Base-by-base conservation (phyloP, 2,113 vertebrate genomes). In the Oenanthe melanoleuca region DNA sequence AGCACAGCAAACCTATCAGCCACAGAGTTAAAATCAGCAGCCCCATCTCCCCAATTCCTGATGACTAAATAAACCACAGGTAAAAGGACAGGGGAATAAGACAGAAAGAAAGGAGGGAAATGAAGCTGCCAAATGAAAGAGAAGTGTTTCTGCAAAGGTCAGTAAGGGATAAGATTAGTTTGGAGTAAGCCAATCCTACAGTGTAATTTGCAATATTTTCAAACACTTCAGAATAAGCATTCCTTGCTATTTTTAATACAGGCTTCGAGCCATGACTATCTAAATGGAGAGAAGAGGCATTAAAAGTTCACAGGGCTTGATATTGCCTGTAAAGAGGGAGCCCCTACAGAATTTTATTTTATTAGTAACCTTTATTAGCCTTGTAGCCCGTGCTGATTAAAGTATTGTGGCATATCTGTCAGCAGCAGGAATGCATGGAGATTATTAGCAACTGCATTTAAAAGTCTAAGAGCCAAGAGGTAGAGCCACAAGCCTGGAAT, bases 251-350 rank as follows among this genome's bases (percentile, higher is more conserved):
- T 97, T 97, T 95, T 97, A 98, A 98, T 94, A 93, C 38, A 63
- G 94, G 89, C 97, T 97, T 95, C 94, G 95, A 97, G 97, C 89
- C 95, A 93, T 96, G 96, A 96, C 97, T 98, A 96, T 97, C 97
- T 97, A 97, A 97, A 97, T 93, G 97, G 96, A 97, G 95, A 96
- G 95, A 91, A 56, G 55, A 84, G 93, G 94, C 95, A 98, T 97
- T 97, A 97, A 95, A 96, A 97, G 97, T 98, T 98, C 97, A 97
- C 85, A 97, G 96, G 96, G 95, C 95, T 97, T 96, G 93, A 97
- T 97, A 97, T 92, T 97, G 91, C 93, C 94, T 97, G 91, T 97
- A 97, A 94, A 95, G 93, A 97, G 82, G 84, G 83, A 97, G 91
- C 88, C 97, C 63, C 88, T 92, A 95, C 56, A 97, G 96, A 97